Percentiles rank a stretch among this genome's conserved stretches.
Conservation (phyloP, 2,113 vertebrate genomes). For the Nothoprocta pentlandii region DNA sequence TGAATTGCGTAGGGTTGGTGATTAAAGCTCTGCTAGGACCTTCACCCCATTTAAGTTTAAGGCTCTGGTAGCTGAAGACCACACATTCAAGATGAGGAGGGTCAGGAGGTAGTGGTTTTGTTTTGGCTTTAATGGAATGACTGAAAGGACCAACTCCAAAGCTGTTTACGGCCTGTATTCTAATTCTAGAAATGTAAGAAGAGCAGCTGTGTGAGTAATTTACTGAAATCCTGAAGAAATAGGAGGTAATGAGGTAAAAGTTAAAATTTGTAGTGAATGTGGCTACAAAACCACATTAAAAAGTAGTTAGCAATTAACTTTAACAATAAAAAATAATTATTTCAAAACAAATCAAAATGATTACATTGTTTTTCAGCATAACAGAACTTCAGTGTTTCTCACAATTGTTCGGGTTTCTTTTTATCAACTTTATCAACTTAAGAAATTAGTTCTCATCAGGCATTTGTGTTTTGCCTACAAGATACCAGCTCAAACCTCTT, state of each 20-base stretch:
- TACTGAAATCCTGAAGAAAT: not conserved
- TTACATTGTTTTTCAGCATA: not conserved
- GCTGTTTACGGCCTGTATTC: constrained; percentile 83
- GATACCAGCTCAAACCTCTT: not conserved
- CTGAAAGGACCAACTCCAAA: constrained; percentile 84
- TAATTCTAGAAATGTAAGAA: constrained; percentile 66
- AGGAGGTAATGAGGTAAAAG: not conserved
- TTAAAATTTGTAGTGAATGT: not conserved
- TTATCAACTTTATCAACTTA: not conserved
- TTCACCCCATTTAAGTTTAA: constrained; percentile 87
- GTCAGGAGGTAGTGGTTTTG: constrained; percentile 82
- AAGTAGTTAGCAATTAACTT: not conserved
- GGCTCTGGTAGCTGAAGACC: constrained; percentile 83
- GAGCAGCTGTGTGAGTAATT: not conserved
- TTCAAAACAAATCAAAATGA: not conserved
- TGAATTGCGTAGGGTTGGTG: constrained; percentile 78
- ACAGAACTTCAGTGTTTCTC: not conserved
- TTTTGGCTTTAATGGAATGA: constrained; percentile 81
- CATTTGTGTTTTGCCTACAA: not conserved
- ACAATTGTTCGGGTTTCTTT: not conserved
- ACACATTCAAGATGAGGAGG: constrained; percentile 84
- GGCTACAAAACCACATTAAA: not conserved
- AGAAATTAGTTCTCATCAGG: not conserved
- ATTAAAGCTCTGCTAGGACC: constrained; percentile 77
- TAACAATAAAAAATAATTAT: not conserved